Evolutionary conservation across 2,113 vertebrate species (phyloP), one percentile per base, ranked within the genome.

Genomic region (Nesogale talazaci): DNA sequence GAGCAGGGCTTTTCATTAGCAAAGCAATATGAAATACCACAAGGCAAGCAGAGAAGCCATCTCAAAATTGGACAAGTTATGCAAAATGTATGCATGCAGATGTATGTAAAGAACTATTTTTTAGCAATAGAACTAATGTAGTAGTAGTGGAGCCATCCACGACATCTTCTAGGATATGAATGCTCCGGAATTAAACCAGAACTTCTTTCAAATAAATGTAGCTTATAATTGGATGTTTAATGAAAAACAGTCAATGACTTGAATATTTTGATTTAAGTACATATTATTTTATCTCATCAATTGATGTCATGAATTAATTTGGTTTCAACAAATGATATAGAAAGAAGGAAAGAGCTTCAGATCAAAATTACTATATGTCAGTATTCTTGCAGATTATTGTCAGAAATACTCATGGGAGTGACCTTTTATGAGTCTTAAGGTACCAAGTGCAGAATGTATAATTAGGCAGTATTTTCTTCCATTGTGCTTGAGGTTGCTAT

Each of bases 81-180:
- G 59, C 22, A 93, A 29, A 46, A 2, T 91, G 14, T 94, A n/a
- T 89, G 70, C 38, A 94, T 23, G 0, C 46, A 93, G 86, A 95
- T 90, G 95, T 90, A 93, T n/a, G 63, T 85, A 96, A 97, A 96
- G 36, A 38, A 20, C 23, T 85, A 95, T 97, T 97, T 97, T 92
- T 8, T 97, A 65, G 96, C 34, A 95, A 88, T 93, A 31, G 67
- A 61, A 84, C 40, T 94, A 75, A 95, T 82, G 34, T 27, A 92
- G 25, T 59, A 91, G 34, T 78, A 82, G 88, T 93, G 86, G 2
- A 94, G 79, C 40, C 80, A 92, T 82, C 56, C 36, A 87, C 2
- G 86, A 29, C 42, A 61, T 89, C 75, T 94, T 96, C 23, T 34
- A 29, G 0, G 23, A 61, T 82, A 72, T 75, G 52, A 95, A 36